Evolutionary conservation across 2,113 vertebrate genomes (phyloP).

Genomic region (Oncorhynchus nerka): DNA sequence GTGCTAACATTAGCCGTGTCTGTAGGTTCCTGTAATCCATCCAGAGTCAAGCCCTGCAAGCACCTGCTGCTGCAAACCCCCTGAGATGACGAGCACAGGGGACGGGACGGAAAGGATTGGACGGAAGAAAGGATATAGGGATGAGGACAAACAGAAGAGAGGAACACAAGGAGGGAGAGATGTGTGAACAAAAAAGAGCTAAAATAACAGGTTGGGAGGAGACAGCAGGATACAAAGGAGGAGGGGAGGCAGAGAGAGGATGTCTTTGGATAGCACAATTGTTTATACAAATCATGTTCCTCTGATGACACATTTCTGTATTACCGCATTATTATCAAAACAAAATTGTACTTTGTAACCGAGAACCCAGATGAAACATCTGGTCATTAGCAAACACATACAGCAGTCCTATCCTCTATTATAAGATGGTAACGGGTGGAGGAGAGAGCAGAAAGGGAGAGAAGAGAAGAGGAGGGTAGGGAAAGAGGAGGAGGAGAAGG

Average conservation of each 20-base stretch:
- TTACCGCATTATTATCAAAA: too few species aligned
- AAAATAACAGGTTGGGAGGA: not conserved
- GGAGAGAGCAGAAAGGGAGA: not conserved
- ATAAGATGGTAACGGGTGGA: not conserved
- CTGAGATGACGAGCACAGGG: conserved; percentile 31
- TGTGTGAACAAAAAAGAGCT: not conserved
- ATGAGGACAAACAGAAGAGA: conserved; percentile 1
- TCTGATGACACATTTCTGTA: not conserved
- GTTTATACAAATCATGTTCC: not conserved
- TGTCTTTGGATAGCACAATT: not conserved
- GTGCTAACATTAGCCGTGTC: conserved; percentile 58
- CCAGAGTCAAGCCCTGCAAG: conserved; percentile 55
- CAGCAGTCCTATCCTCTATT: not conserved
- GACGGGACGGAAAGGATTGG: not conserved
- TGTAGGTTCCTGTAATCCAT: conserved; percentile 64
- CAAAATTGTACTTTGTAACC: not conserved
- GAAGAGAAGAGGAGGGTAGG: too few species aligned
- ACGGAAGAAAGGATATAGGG: not conserved
- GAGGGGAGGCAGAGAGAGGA: not conserved
- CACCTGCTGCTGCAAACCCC: conserved; percentile 54
- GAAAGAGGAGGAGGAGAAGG: not conserved
- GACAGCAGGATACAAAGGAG: not conserved
- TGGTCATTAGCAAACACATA: not conserved
- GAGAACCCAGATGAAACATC: not conserved
- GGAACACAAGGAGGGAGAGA: not conserved